Base-by-base conservation (phyloP, 2,797 vertebrate genomes). In the Hemitrygon akajei region DNA sequence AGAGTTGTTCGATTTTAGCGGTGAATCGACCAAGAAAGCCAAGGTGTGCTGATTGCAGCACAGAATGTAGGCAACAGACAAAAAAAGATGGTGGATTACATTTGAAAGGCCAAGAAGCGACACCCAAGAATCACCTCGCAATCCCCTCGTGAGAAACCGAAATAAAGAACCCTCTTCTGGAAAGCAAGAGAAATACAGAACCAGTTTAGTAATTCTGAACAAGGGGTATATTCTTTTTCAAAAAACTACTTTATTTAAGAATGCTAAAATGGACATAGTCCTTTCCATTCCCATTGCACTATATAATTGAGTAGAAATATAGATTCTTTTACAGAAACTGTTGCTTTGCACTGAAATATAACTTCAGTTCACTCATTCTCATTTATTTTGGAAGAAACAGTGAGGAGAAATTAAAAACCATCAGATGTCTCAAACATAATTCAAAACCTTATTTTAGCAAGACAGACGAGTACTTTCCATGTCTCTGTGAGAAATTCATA, bases 91-190 rank as follows among this genome's bases (percentile, higher is more conserved):
- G 76, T 76, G 56, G 91, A 93, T 93, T 56, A 58, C 12, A 76
- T 71, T 93, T 93, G 71, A 93, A 58, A 2, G 76, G 69, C 69
- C 91, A 93, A 73, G 47, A 93, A 93, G 56, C 71, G 76, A 93
- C 71, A 93, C 40, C 73, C 71, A 27, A 75, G 71, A 75, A 75
- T 93, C 91, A 93, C 71, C 71, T 93, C 93, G 91, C 71, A 93
- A 40, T 76, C 40, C 93, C 91, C 66, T 73, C 75, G 91, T 47
- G 37, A 91, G 73, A 93, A 76, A 93, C 6, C 73, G 76, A n/a
- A 5, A 12, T 27, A 76, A 4, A 76, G 1, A 76, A 58, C 3
- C 27, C 30, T 58, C 56, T 56, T 56, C 91, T 75, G 27, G 40
- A 75, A 30, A 1, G 71, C 14, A 30, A 7, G 47, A 16, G 69